Evolutionary conservation across 2,888 invertebrate genomes (phyloP).

Genomic region (Antheraea yamamai): DNA sequence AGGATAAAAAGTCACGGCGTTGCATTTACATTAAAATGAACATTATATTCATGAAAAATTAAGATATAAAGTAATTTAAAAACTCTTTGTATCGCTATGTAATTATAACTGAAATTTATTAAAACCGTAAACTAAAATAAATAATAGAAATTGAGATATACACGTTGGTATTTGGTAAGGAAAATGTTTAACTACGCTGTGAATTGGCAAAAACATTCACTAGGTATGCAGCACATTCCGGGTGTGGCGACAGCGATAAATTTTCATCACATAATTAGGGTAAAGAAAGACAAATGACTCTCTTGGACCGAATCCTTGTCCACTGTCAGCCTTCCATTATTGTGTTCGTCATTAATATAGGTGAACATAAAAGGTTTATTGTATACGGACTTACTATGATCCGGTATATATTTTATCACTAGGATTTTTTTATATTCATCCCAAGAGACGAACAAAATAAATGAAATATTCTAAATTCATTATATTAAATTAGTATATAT

Average conservation of each 20-base stretch:
- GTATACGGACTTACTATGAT: conserved; percentile 1
- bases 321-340: conserved; percentile 33
- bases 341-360: conserved; percentile 19
- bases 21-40: not conserved
- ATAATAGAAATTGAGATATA: conserved; percentile 6
- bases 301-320: conserved; percentile 46
- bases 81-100: not conserved
- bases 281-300: conserved; percentile 69
- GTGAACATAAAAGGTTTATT: conserved; percentile 15
- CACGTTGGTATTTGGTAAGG: not conserved
- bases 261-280: conserved; percentile 72
- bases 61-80: not conserved
- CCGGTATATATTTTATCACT: not conserved
- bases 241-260: conserved; percentile 59
- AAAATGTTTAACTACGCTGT: conserved; percentile 14
- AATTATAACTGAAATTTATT: not conserved
- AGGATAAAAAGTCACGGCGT: not conserved
- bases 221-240: conserved; percentile 30
- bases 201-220: conserved; percentile 12
- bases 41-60: not conserved
- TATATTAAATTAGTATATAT: too few species aligned
- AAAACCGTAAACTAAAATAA: not conserved
- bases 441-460: not conserved
- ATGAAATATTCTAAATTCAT: not conserved
- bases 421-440: not conserved